These are phyloP conservation scores for Trissolcus japonicus DNA, from an alignment of 2,888 invertebrate genomes.

Conservation along the genomic window DNA sequence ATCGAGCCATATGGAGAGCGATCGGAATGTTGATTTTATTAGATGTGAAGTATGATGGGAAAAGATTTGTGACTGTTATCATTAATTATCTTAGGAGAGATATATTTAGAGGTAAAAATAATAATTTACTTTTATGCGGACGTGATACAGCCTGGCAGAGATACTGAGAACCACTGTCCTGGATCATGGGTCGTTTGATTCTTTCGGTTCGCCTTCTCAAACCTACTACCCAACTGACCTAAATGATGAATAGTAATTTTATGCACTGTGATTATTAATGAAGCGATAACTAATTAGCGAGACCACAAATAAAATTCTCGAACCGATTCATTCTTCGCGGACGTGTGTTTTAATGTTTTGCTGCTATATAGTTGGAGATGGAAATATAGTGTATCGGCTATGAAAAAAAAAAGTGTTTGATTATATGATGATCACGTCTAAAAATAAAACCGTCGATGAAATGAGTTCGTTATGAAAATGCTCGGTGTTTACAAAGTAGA, in stretches of 20 bases:
- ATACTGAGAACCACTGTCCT: constrained; percentile 21
- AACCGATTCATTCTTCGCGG: constrained; percentile 28
- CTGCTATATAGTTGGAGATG: neutral
- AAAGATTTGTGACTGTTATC: too few relatives aligned
- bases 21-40: too few relatives aligned
- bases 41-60: too few relatives aligned
- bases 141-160: too few relatives aligned
- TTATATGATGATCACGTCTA: neutral
- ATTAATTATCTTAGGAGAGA: too few relatives aligned
- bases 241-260: constrained; percentile 54
- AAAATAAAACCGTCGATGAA: constrained; percentile 9
- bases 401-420: neutral
- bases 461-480: constrained; percentile 11
- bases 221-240: constrained; percentile 34
- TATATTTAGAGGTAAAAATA: too few relatives aligned
- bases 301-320: constrained; percentile 32
- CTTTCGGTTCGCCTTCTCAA: constrained; percentile 28
- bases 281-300: constrained; percentile 48
- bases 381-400: neutral
- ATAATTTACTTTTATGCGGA: too few relatives aligned
- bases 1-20: too few relatives aligned
- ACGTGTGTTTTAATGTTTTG: neutral
- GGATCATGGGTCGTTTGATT: constrained; percentile 25
- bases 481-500: constrained; percentile 13
- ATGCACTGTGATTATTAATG: constrained; percentile 49